These are phyloP conservation scores for Abramis brama DNA, from an alignment of 2,113 vertebrate species.

Conservation along the genomic window DNA sequence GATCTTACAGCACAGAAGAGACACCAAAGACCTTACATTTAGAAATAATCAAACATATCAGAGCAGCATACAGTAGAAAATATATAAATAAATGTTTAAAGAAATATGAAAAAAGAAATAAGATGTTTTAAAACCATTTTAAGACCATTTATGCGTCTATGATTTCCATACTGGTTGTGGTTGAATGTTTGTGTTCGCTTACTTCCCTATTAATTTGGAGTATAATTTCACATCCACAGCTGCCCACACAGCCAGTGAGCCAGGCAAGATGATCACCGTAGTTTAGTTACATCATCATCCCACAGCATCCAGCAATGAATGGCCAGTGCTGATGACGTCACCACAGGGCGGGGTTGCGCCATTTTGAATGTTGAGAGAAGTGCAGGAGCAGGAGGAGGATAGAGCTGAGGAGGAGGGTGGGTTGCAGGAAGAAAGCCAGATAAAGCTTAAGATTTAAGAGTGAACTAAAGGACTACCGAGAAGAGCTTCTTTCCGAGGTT, in stretches of 20 bases:
- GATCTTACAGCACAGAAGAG: too few relatives aligned
- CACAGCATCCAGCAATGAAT: not conserved
- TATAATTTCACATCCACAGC: not conserved
- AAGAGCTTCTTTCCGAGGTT: not conserved
- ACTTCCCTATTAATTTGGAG: not conserved
- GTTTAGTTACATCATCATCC: not conserved
- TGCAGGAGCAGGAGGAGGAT: slow-evolving; percentile 49
- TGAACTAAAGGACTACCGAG: slow-evolving; percentile 7
- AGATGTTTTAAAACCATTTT: too few relatives aligned
- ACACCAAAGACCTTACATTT: too few relatives aligned
- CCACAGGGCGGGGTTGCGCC: slow-evolving; percentile 59
- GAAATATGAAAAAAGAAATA: too few relatives aligned
- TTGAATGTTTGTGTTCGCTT: not conserved
- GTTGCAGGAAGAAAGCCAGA: not conserved
- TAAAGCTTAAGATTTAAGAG: slow-evolving; percentile 13
- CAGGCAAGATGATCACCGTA: not conserved
- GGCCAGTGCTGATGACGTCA: slow-evolving; percentile 46
- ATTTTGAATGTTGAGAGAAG: slow-evolving; percentile 64
- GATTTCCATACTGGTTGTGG: too few relatives aligned
- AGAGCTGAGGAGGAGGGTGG: slow-evolving; percentile 33
- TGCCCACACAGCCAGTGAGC: not conserved
- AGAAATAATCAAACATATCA: too few relatives aligned
- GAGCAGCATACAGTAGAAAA: too few relatives aligned
- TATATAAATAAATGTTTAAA: too few relatives aligned
- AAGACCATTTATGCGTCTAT: too few relatives aligned